Evolutionary conservation across 2,888 invertebrate genomes (phyloP).

Genomic region (Embidobia sp.): DNA sequence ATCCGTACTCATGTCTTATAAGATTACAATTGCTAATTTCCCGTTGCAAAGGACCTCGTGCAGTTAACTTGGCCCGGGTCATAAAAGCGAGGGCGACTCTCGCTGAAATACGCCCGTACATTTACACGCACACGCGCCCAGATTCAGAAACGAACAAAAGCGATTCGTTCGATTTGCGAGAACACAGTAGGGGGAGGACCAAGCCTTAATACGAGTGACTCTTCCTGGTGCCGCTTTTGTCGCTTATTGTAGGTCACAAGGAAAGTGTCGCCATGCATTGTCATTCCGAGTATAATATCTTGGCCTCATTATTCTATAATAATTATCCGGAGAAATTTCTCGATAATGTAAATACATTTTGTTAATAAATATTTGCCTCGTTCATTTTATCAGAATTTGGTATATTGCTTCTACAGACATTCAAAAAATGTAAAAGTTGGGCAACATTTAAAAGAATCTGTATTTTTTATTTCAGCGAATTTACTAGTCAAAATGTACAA

Average conservation of each 20-base stretch:
- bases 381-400: no score
- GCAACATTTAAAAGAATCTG: no score
- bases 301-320: constrained; percentile 40
- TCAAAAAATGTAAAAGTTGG: no score
- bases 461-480: no score
- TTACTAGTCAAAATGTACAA: no score
- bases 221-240: constrained; percentile 58
- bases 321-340: constrained; percentile 1
- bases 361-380: no score
- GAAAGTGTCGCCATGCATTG: constrained; percentile 56
- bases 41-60: constrained; percentile 73
- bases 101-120: constrained; percentile 57
- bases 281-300: constrained; percentile 42
- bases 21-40: constrained; percentile 81
- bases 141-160: constrained; percentile 46
- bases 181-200: constrained; percentile 44
- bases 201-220: constrained; percentile 46
- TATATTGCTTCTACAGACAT: no score
- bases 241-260: constrained; percentile 61
- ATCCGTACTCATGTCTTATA: constrained; percentile 73
- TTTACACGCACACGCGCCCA: constrained; percentile 49
- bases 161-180: constrained; percentile 53
- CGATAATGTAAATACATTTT: no score
- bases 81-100: constrained; percentile 77
- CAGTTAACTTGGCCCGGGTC: constrained; percentile 77